A percentile compares a stretch with the other conserved stretches of the same genome.
phyloP scores from a whole-genome alignment of 2,113 vertebrate species.

The Gadus macrocephalus region DNA sequence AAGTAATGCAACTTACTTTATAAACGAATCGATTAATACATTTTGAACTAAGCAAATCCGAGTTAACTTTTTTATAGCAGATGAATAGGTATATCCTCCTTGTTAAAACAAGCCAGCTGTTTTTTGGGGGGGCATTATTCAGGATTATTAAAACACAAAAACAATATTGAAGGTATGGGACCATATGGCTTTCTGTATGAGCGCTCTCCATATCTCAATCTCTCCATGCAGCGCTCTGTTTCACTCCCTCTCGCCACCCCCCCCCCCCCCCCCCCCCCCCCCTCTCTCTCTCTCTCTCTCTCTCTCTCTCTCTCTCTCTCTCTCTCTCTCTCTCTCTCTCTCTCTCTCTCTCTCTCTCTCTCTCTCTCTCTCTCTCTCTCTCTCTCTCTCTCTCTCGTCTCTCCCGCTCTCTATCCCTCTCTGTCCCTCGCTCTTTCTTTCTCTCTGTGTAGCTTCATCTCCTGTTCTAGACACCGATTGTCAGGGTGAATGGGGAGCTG shows the following conservation, averaged over 20 bases:
- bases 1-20: too few species aligned
- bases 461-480: background rate
- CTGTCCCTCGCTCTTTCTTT: background rate
- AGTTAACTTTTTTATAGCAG: too few species aligned
- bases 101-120: too few species aligned
- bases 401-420: background rate
- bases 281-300: background rate
- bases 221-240: background rate
- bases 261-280: background rate
- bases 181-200: too few species aligned
- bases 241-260: background rate
- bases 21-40: too few species aligned
- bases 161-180: too few species aligned
- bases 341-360: constrained; percentile 4
- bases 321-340: background rate
- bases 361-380: background rate
- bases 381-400: background rate
- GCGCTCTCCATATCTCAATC: background rate
- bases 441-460: background rate
- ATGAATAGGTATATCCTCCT: too few species aligned
- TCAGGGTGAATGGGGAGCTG: too few species aligned
- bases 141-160: too few species aligned
- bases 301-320: background rate
- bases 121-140: too few species aligned
- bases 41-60: too few species aligned